A percentile compares a stretch with the other conserved stretches of the same genome.
Conservation (phyloP, 2,888 invertebrate genomes). For the Cancer borealis region DNA sequence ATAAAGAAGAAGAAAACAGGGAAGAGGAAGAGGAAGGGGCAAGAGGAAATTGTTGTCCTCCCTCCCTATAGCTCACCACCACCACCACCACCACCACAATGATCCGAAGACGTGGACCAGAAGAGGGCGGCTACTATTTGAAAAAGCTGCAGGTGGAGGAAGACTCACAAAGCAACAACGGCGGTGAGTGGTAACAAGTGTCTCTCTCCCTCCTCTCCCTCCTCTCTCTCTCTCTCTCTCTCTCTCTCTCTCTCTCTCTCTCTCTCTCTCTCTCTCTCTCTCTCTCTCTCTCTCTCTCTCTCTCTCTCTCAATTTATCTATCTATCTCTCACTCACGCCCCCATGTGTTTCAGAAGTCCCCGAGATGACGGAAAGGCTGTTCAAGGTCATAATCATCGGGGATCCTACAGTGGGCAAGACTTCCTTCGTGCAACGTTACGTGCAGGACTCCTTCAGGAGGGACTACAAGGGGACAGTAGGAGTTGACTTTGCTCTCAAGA, state of each 20-base stretch:
- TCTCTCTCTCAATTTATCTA: background rate
- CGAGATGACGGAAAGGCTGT: constrained; percentile 79
- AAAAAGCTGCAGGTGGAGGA: constrained; percentile 71
- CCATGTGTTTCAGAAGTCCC: constrained; percentile 69
- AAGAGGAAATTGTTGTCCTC: background rate
- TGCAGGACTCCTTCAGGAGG: constrained; percentile 81
- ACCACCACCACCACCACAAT: constrained; percentile 33
- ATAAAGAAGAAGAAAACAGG: background rate
- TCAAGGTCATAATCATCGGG: constrained; percentile 82
- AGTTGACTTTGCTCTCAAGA: constrained; percentile 84
- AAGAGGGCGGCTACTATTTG: constrained; percentile 70
- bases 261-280: background rate
- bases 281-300: background rate
- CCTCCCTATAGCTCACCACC: background rate
- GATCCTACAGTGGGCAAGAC: constrained; percentile 83
- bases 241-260: constrained; percentile 39
- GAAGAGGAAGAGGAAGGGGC: background rate
- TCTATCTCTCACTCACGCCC: background rate
- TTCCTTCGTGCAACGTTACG: constrained; percentile 83
- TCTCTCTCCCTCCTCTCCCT: background rate
- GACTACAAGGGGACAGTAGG: constrained; percentile 83
- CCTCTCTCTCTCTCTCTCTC: background rate
- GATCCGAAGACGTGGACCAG: constrained; percentile 66
- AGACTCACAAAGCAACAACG: constrained; percentile 65
- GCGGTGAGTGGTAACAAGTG: constrained; percentile 54